Evolutionary conservation across 2,797 vertebrate species (phyloP), one percentile per base, ranked within the genome.

Genomic region (Crenichthys baileyi): DNA sequence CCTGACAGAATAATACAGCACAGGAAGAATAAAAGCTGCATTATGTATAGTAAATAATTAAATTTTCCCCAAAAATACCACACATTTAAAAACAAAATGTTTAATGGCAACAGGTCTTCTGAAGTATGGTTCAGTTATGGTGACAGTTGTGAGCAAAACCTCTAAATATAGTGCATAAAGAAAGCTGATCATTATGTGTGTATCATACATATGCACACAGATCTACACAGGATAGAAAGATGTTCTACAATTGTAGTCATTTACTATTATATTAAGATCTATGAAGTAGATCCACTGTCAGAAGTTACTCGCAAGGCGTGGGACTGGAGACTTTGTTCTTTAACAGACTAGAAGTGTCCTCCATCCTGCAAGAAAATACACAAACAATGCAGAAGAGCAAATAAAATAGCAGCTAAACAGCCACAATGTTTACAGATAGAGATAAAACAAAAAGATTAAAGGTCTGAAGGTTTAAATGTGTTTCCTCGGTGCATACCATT

Each of bases 301-400:
- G 9, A 0, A 31, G 70, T 41, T 51, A 83, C 74, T 53, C 70
- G 41, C 48, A 58, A 31, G 65, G 18, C 76, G 60, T 11, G 58
- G 46, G 50, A 12, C 63, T 61, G 12, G 78, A 79, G 13, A 90
- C 79, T 0, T 73, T 74, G 46, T 41, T 88, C 77, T 85, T 80
- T 76, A 93, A 29, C n/a, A 92, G 78, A 82, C 73, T 78, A 20
- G 88, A 89, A 20, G 76, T 87, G 70, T 67, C 87, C 84, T 87
- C 91, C 84, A 93, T 26, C 89, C 91, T 92, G 24, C 0, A 41
- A 61, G 16, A 72, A 68, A 18, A 36, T 7, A 15, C 26, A 18
- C 3, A 65, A 13, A 67, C 68, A 26, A 16, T 4, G 9, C 12
- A 18, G 26, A 31, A 48, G 8, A 22, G 3, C 18, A 63, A 29